These are phyloP conservation scores for Drosophila auraria DNA, from an alignment of 1,140 invertebrate species.

Conservation along the genomic window DNA sequence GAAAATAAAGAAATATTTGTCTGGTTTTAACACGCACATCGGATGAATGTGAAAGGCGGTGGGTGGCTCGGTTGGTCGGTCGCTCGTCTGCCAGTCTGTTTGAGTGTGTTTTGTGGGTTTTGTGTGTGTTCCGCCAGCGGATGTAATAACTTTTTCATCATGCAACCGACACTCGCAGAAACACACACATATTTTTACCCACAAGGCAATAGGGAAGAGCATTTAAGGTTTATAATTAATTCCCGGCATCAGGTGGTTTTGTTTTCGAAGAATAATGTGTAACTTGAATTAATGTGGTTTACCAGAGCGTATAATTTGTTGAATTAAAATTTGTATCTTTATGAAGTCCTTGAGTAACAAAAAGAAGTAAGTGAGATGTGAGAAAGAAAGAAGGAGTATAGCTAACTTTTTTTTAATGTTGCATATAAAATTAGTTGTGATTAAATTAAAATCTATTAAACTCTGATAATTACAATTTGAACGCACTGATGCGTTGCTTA, in stretches of 20 bases:
- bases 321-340: too few species aligned
- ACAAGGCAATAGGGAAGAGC: not conserved
- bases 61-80: not conserved
- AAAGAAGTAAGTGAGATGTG: too few species aligned
- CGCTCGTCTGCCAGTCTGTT: not conserved
- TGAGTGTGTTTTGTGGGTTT: conserved; percentile 21
- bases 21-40: conserved; percentile 33
- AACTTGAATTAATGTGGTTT: not conserved
- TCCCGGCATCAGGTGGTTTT: conserved; percentile 2
- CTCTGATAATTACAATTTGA: too few species aligned
- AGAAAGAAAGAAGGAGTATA: too few species aligned
- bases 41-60: not conserved
- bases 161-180: conserved; percentile 11
- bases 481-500: too few species aligned
- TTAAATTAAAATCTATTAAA: too few species aligned
- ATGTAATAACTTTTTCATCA: conserved; percentile 32
- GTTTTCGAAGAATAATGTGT: not conserved
- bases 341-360: too few species aligned
- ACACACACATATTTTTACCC: conserved; percentile 1
- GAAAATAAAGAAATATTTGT: conserved; percentile 45
- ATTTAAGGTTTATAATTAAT: conserved; percentile 11
- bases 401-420: too few species aligned
- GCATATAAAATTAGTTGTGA: too few species aligned
- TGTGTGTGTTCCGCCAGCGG: conserved; percentile 17
- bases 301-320: not conserved